A percentile compares a stretch with the other conserved stretches of the same genome.
These are phyloP conservation scores for Napeogenes inachia DNA, from an alignment of 2,888 invertebrate species.

Conservation along the genomic window DNA sequence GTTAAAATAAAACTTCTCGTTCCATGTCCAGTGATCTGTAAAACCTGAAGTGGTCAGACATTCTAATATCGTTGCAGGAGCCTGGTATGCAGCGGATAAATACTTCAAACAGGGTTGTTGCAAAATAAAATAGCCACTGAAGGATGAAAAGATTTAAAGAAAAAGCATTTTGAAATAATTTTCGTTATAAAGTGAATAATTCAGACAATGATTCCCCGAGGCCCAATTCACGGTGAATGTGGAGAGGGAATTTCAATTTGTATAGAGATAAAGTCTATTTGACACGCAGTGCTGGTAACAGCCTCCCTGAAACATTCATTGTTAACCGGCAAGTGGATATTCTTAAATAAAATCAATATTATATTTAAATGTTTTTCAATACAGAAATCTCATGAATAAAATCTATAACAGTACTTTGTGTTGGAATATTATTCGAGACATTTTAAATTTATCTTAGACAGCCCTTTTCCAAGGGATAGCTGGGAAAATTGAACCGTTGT, in stretches of 20 bases:
- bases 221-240: background rate
- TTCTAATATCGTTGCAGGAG: slow-evolving; percentile 44
- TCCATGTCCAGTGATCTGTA: slow-evolving; percentile 31
- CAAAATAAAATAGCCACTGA: slow-evolving; percentile 9
- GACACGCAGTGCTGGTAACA: background rate
- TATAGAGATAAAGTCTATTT: slow-evolving; percentile 2
- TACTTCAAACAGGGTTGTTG: slow-evolving; percentile 31
- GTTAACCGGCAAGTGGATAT: background rate
- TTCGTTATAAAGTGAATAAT: slow-evolving; percentile 1
- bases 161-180: background rate
- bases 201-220: slow-evolving; percentile 3
- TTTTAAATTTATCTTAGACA: slow-evolving; percentile 18
- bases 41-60: slow-evolving; percentile 40
- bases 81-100: slow-evolving; percentile 45
- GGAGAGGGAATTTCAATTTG: slow-evolving; percentile 4
- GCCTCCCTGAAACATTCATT: background rate
- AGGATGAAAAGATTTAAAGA: background rate
- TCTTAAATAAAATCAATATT: background rate
- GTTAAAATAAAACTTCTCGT: slow-evolving; percentile 16
- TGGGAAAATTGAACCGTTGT: slow-evolving; percentile 66
- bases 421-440: slow-evolving; percentile 8
- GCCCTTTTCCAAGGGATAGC: slow-evolving; percentile 30
- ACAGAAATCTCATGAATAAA: slow-evolving; percentile 3
- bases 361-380: background rate
- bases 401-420: slow-evolving; percentile 13